These are phyloP conservation scores for Allobates femoralis DNA, from an alignment of 2,797 vertebrate species.

Conservation along the genomic window DNA sequence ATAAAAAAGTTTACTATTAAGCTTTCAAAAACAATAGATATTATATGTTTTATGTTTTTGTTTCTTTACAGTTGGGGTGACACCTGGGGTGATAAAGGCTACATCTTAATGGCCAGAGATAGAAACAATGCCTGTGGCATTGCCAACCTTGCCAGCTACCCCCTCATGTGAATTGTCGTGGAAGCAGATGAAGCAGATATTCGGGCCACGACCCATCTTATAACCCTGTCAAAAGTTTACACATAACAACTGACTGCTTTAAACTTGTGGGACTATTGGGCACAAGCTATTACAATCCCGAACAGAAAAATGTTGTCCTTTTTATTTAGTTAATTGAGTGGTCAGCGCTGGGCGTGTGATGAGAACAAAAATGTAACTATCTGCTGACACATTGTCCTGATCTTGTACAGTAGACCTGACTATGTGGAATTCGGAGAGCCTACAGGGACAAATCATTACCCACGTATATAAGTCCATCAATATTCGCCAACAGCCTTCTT, in stretches of 20 bases:
- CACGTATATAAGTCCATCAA: background rate
- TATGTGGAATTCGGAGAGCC: background rate
- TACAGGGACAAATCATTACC: background rate
- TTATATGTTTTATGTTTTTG: background rate
- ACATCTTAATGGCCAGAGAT: constrained; percentile 64
- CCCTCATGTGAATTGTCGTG: constrained; percentile 42
- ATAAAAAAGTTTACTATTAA: too few species aligned
- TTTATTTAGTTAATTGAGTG: background rate
- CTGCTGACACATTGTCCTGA: background rate
- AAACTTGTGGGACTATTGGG: background rate
- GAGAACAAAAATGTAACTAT: background rate
- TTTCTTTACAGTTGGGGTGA: constrained; percentile 60
- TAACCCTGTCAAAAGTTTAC: background rate
- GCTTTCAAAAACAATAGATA: too few species aligned
- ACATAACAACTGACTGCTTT: background rate
- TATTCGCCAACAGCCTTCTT: too few species aligned
- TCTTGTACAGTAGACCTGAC: background rate
- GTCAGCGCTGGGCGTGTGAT: background rate
- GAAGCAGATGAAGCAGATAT: background rate
- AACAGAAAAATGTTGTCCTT: background rate
- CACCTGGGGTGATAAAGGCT: constrained; percentile 62
- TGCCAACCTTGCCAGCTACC: constrained; percentile 53
- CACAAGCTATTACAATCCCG: background rate
- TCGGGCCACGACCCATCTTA: background rate
- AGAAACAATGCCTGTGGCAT: constrained; percentile 59